Evolutionary conservation across 2,797 vertebrate genomes (phyloP), one percentile per base, ranked within the genome.

Genomic region (Anabacerthia variegaticeps): DNA sequence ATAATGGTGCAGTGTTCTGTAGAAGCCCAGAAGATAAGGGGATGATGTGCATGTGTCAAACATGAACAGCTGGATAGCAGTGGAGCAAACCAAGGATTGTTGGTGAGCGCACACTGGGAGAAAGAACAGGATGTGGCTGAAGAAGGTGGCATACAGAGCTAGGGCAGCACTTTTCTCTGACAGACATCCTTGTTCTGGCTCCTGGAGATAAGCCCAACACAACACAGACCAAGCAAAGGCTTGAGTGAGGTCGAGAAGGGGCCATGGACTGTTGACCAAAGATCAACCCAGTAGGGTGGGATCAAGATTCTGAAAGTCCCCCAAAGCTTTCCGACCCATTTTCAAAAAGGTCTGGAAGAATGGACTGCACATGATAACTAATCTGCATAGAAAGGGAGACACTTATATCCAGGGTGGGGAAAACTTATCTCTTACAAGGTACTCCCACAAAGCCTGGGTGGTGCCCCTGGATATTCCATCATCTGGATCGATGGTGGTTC

Each of bases 11-110:
- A 43, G 27, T 32, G 6, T 10, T 34, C 54, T 74, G 46, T 13
- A 67, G 69, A 59, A 88, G 13, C 11, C 34, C 44, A 41, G 48
- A 14, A n/a, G 46, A 52, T 7, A 20, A 51, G 36, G 13, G 37
- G 51, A 46, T 54, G 68, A 48, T 32, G 8, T 17, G 7, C 6
- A 11, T 20, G 34, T 9, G 26, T 36, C 22, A 46, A 34, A 39
- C 24, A 46, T 1, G 0, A 0, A 39, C 1, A 52, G 13, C 32
- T 2, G 10, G 36, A n/a, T 21, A 34, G 51, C 9, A 1, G 0
- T 21, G 21, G n/a, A 44, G 58, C 30, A n/a, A 65, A 5, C 10
- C 21, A 65, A 46, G 21, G 44, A 13, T 0, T 51, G 56, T 2
- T 77, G 65, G n/a, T 39, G 46, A 27, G 72, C 39, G 30, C 44